Evolutionary conservation across 1,140 invertebrate species (phyloP).

Genomic region (Calephelis nemesis): DNA sequence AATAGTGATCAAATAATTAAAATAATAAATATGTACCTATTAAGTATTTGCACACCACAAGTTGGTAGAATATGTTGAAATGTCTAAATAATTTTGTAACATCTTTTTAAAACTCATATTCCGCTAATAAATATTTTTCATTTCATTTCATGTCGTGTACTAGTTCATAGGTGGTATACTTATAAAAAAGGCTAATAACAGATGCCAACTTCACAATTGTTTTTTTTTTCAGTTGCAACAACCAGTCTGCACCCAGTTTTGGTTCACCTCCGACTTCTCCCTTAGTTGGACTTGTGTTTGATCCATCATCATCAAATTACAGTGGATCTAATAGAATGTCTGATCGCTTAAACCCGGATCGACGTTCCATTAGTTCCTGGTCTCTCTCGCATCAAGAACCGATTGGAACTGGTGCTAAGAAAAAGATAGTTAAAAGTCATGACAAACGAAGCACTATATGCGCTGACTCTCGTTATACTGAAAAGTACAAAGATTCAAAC

Average conservation of each 20-base stretch:
- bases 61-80: too few relatives aligned
- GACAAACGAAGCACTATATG: slow-evolving; percentile 60
- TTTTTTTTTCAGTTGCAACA: slow-evolving; percentile 58
- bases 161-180: too few relatives aligned
- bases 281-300: slow-evolving; percentile 62
- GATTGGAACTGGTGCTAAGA: slow-evolving; percentile 69
- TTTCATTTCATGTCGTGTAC: too few relatives aligned
- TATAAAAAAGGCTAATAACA: too few relatives aligned
- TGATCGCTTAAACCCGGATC: slow-evolving; percentile 52
- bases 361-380: slow-evolving; percentile 61
- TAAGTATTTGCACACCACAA: too few relatives aligned
- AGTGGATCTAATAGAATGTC: slow-evolving; percentile 49
- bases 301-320: slow-evolving; percentile 59
- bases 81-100: too few relatives aligned
- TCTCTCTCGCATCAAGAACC: slow-evolving; percentile 64
- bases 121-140: too few relatives aligned
- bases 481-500: slow-evolving; percentile 56
- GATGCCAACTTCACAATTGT: too few relatives aligned
- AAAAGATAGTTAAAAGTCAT: slow-evolving; percentile 70
- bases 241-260: slow-evolving; percentile 58
- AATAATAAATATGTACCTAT: too few relatives aligned
- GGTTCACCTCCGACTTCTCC: slow-evolving; percentile 70
- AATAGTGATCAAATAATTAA: too few relatives aligned
- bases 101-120: too few relatives aligned
- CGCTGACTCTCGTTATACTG: slow-evolving; percentile 55